A percentile compares a stretch with the other conserved stretches of the same genome.
These are phyloP conservation scores for Synergus itoensis DNA, from an alignment of 2,888 invertebrate genomes.

Conservation along the genomic window DNA sequence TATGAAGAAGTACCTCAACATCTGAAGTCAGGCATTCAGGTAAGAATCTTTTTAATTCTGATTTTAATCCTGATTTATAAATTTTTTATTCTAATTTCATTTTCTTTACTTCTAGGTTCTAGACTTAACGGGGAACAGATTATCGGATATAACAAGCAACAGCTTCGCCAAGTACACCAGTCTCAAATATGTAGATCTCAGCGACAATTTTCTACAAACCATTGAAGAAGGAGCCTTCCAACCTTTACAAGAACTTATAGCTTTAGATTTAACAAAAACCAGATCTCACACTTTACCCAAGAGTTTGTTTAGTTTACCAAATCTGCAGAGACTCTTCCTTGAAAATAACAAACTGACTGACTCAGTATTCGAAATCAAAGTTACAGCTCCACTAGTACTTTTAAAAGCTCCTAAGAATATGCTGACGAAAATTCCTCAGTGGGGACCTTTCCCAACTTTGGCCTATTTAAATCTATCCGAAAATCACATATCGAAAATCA, in stretches of 20 bases:
- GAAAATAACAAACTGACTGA: constrained; percentile 79
- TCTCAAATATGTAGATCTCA: constrained; percentile 80
- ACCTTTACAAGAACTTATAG: constrained; percentile 79
- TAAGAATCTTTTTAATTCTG: constrained; percentile 59
- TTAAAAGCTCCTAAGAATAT: constrained; percentile 83
- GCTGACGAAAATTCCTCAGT: constrained; percentile 81
- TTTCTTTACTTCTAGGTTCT: constrained; percentile 77
- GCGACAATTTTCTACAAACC: constrained; percentile 80
- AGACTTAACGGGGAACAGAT: constrained; percentile 81
- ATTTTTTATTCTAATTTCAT: not conserved
- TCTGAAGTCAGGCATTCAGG: constrained; percentile 80
- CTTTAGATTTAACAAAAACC: constrained; percentile 81
- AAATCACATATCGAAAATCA: constrained; percentile 79
- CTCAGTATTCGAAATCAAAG: constrained; percentile 74
- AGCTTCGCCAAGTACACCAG: constrained; percentile 79
- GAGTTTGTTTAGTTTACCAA: constrained; percentile 80
- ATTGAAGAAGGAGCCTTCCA: constrained; percentile 81
- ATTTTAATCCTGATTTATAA: not conserved
- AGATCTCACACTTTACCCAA: constrained; percentile 79
- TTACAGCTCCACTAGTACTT: constrained; percentile 80
- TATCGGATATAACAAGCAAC: constrained; percentile 79
- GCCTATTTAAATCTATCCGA: constrained; percentile 82
- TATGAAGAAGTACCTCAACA: constrained; percentile 78
- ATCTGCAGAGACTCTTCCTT: constrained; percentile 82
- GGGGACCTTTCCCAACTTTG: constrained; percentile 82